Base-by-base conservation (phyloP, 1,140 invertebrate species). In the Heterodera schachtii region DNA sequence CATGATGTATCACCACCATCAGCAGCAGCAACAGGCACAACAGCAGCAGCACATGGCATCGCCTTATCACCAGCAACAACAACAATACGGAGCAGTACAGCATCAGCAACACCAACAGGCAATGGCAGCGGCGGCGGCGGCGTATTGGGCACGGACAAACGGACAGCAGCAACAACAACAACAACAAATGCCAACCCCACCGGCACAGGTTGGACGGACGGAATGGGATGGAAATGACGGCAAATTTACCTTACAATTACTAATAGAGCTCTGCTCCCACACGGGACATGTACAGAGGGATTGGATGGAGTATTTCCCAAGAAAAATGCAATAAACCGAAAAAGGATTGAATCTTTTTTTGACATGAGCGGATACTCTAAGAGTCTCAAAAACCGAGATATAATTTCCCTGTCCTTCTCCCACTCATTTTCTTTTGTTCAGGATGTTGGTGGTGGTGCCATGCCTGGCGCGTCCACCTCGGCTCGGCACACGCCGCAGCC, bases 91-190 rank as follows among this genome's bases (percentile, higher is more conserved):
- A 64, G 57, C 69, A 43, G 49, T 79, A 70, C 77, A 79, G 75
- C 49, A 78, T 31, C 57, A 79, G 75, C 77, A 78, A 76, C 75
- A 77, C 0, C 57, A 64, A 4, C 57, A 64, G 57, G 57, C 57
- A 19, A 64, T 64, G 57, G 57, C 57, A 64, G 57, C 57, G 5
- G 57, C 57, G 57, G 57, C 57, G 19, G 57, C 57, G 19, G 57
- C 57, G 16, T 64, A 64, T 64, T 64, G 75, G 31, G 75, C 75
- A 44, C 31, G 52, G 52, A n/a, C 69, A 3, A 71, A 71, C 69
- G 69, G 69, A 46, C 69, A 41, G 9, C 31, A 43, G n/a, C 75
- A 49, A 49, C 47, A 66, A 52, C 80, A 81, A 64, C 79, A 81
- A 46, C 73, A 78, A 7, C 80, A 79, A 67, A 52, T 75, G 41